A percentile compares a stretch with the other conserved stretches of the same genome.
phyloP scores from a whole-genome alignment of 2,888 invertebrate species.

The Thera obeliscata region DNA sequence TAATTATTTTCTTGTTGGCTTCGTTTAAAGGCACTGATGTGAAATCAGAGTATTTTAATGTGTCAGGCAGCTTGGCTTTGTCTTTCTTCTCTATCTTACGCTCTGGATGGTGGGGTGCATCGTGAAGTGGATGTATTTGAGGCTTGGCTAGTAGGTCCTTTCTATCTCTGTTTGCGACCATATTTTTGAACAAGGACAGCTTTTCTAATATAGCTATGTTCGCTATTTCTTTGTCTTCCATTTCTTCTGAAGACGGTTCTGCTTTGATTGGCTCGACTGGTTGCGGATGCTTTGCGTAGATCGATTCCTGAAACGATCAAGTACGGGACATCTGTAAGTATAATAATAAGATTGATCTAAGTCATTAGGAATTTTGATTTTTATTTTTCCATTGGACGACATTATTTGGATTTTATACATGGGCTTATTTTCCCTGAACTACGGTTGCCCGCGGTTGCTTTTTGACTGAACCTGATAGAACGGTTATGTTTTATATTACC shows the following conservation, averaged over 20 bases:
- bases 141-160: constrained; percentile 61
- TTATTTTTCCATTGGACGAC: too few species aligned
- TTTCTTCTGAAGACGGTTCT: constrained; percentile 44
- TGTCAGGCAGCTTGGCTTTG: constrained; percentile 54
- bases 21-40: constrained; percentile 24
- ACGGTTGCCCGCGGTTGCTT: too few species aligned
- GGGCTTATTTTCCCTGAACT: too few species aligned
- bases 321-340: background rate
- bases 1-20: constrained; percentile 29
- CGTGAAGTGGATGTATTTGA: constrained; percentile 72
- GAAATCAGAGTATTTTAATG: constrained; percentile 29
- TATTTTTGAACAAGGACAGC: constrained; percentile 70
- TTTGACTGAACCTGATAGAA: background rate
- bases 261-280: constrained; percentile 28
- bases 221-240: constrained; percentile 57
- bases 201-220: constrained; percentile 66
- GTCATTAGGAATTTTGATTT: too few species aligned
- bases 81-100: constrained; percentile 76
- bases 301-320: constrained; percentile 58
- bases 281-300: constrained; percentile 55
- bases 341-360: background rate
- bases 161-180: constrained; percentile 58
- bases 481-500: constrained; percentile 41
- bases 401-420: too few species aligned
- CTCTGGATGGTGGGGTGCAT: constrained; percentile 62